phyloP scores from a whole-genome alignment of 2,888 invertebrate genomes.

The Campoletis raptor region DNA sequence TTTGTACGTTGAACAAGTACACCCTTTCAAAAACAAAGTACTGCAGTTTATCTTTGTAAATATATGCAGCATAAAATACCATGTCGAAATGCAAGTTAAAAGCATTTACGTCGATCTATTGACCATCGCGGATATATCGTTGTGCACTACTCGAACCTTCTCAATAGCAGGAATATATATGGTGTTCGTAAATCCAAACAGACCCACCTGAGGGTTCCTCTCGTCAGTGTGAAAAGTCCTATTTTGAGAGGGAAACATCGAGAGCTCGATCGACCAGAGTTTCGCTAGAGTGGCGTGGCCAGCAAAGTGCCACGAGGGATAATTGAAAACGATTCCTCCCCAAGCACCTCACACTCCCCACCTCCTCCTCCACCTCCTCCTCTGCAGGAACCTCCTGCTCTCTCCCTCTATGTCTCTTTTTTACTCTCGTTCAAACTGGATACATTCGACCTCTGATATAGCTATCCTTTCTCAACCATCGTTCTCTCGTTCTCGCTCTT shows the following conservation, averaged over 20 bases:
- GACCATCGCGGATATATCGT: background rate
- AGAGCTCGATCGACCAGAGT: slow-evolving; percentile 61
- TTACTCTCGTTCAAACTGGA: slow-evolving; percentile 37
- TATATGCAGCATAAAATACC: background rate
- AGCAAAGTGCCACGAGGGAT: slow-evolving; percentile 71
- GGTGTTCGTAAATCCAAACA: slow-evolving; percentile 32
- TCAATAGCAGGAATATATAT: slow-evolving; percentile 8
- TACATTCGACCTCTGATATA: slow-evolving; percentile 48
- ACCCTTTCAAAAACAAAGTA: background rate
- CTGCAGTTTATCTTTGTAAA: background rate
- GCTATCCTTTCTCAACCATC: slow-evolving; percentile 49
- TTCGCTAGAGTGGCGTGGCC: slow-evolving; percentile 67
- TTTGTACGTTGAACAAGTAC: background rate
- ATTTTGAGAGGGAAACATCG: slow-evolving; percentile 16
- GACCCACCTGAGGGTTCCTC: slow-evolving; percentile 30
- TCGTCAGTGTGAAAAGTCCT: slow-evolving; percentile 42
- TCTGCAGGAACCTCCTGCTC: slow-evolving; percentile 1
- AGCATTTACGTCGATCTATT: slow-evolving; percentile 9
- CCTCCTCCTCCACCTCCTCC: background rate
- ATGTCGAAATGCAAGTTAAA: background rate
- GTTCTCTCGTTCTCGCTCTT: slow-evolving; percentile 8
- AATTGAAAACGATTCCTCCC: slow-evolving; percentile 71
- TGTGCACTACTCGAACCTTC: background rate
- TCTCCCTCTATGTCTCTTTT: slow-evolving; percentile 14
- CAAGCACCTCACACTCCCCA: slow-evolving; percentile 28